Conservation (phyloP, 2,888 invertebrate species). For the Troides aeacus region DNA sequence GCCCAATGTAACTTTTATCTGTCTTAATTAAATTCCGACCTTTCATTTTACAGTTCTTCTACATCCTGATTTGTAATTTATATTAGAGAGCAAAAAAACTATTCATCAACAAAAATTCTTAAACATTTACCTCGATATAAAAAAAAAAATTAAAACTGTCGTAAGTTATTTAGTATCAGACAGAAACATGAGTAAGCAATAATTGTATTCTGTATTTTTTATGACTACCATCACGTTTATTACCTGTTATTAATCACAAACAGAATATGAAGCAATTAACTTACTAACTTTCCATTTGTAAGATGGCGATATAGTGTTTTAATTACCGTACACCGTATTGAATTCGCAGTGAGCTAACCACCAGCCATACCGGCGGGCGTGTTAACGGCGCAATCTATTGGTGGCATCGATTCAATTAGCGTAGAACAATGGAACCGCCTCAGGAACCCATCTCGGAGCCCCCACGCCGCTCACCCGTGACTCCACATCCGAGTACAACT, state of each 20-base stretch:
- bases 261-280: constrained; percentile 21
- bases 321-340: constrained; percentile 26
- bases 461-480: constrained; percentile 36
- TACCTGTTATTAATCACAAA: constrained; percentile 10
- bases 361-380: constrained; percentile 22
- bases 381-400: constrained; percentile 59
- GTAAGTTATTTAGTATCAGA: background rate
- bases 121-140: background rate
- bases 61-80: too few relatives aligned
- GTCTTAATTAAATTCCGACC: too few relatives aligned
- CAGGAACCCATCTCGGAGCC: constrained; percentile 34
- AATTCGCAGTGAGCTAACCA: constrained; percentile 12
- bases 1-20: too few relatives aligned
- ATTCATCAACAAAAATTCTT: too few relatives aligned
- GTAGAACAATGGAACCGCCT: constrained; percentile 65
- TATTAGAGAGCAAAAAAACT: too few relatives aligned
- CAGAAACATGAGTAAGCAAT: background rate
- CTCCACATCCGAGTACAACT: constrained; percentile 19
- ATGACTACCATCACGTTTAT: background rate
- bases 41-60: too few relatives aligned
- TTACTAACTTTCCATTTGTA: constrained; percentile 21
- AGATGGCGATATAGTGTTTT: constrained; percentile 26
- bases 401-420: constrained; percentile 77
- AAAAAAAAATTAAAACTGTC: background rate
- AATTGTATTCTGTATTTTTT: background rate